A percentile compares a stretch with the other conserved stretches of the same genome.
Evolutionary conservation across 2,888 invertebrate species (phyloP).

Genomic region (Drosophila infuscata): DNA sequence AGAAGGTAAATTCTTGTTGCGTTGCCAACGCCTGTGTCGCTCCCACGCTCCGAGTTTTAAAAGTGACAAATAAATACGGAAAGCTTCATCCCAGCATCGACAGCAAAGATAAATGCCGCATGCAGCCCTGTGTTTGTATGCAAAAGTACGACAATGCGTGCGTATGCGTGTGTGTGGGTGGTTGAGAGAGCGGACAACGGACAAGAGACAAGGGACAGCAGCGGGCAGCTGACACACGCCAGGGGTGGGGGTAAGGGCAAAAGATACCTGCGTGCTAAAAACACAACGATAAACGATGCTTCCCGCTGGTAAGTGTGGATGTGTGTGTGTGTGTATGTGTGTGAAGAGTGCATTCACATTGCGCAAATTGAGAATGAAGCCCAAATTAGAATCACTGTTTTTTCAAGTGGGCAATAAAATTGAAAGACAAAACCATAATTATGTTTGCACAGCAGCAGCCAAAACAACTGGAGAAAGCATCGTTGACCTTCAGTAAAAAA

Average conservation of each 20-base stretch:
- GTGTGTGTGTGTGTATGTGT: conserved; percentile 5
- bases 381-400: conserved; percentile 51
- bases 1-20: neutral
- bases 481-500: conserved; percentile 58
- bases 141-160: conserved; percentile 12
- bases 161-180: conserved; percentile 46
- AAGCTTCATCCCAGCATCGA: conserved; percentile 18
- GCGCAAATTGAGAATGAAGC: conserved; percentile 40
- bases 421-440: conserved; percentile 52
- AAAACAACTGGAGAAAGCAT: conserved; percentile 61
- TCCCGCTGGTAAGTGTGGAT: conserved; percentile 15
- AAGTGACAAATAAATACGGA: neutral
- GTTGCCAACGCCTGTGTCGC: neutral
- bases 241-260: conserved; percentile 1
- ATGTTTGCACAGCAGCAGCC: conserved; percentile 60
- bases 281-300: conserved; percentile 24
- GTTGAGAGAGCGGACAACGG: conserved; percentile 23
- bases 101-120: conserved; percentile 11
- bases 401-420: conserved; percentile 57
- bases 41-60: neutral
- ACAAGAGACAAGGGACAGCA: conserved; percentile 8
- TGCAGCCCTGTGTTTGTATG: conserved; percentile 31
- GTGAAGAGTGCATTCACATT: conserved; percentile 51
- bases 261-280: conserved; percentile 38
- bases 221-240: conserved; percentile 61